A percentile compares a stretch with the other conserved stretches of the same genome.
These are phyloP conservation scores for Leucoraja erinaceus DNA, from an alignment of 2,113 vertebrate species.

Conservation along the genomic window DNA sequence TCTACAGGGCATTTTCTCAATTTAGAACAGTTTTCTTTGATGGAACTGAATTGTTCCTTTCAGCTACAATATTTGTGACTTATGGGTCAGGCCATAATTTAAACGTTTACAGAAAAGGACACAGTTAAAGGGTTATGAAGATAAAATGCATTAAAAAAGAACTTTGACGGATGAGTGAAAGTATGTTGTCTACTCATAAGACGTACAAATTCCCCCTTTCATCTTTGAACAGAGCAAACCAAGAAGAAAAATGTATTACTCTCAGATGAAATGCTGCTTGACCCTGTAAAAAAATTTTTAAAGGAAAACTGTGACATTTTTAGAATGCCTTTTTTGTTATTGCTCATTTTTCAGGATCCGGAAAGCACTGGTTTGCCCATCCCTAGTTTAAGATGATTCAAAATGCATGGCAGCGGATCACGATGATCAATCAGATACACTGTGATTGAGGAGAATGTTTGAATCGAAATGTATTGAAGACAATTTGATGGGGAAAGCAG, in stretches of 20 bases:
- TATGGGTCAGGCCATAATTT: constrained; percentile 4
- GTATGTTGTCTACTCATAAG: not conserved
- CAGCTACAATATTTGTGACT: constrained; percentile 32
- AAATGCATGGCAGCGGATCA: not conserved
- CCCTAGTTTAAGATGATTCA: not conserved
- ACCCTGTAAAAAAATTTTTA: not conserved
- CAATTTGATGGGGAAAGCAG: not conserved
- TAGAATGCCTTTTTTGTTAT: not conserved
- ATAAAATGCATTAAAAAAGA: constrained; percentile 29
- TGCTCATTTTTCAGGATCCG: too few relatives aligned
- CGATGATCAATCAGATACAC: too few relatives aligned
- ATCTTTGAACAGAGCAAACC: not conserved
- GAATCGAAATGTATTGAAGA: not conserved
- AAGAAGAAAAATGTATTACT: not conserved
- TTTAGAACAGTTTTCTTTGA: constrained; percentile 17
- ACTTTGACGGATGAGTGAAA: not conserved
- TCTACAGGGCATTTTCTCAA: constrained; percentile 34
- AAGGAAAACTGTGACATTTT: not conserved
- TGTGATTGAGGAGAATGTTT: not conserved
- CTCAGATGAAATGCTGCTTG: not conserved
- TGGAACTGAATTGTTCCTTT: not conserved
- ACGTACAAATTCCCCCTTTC: not conserved
- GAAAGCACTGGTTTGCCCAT: too few relatives aligned
- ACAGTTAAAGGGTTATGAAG: not conserved
- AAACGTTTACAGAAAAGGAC: not conserved